Evolutionary conservation across 2,113 vertebrate genomes (phyloP), one percentile per base, ranked within the genome.

Genomic region (Fregata magnificens): DNA sequence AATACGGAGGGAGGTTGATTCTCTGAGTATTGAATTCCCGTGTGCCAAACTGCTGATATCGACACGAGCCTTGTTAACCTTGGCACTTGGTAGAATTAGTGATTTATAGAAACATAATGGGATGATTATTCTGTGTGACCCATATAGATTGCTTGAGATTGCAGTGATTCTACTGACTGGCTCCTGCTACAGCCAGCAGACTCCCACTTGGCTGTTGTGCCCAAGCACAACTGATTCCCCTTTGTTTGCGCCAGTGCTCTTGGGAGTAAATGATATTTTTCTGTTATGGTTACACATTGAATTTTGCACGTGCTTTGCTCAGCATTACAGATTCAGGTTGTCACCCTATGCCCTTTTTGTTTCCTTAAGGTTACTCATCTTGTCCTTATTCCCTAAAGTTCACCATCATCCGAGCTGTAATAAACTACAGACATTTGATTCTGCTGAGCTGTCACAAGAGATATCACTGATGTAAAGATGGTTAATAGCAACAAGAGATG

Each of bases 51-150:
- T 2, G 3, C 38, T 85, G 52, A n/a, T 91, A 95, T 79, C 0
- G 71, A 91, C 67, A 93, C 66, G 26, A 95, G 22, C 44, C 96
- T 95, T 79, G 87, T 94, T 97, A 95, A 66, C 85, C 77, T 93
- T 3, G 5, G 67, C 70, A 59, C 59, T 82, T 66, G 50, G 17
- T 88, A 31, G 89, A 88, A 93, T 91, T 92, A 93, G 72, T 88
- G 73, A 95, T 94, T 85, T 93, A 59, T 87, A 59, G 86, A 83
- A 85, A 71, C 36, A 42, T 67, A 74, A 85, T 55, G 29, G 93
- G 63, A 83, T 92, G 40, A 62, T 96, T 89, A 80, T 95, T 95
- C 74, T 79, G 24, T 65, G 44, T 74, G 80, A 84, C 40, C 44
- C n/a, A 6, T 81, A 71, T 61, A 86, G 79, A 82, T 83, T 69